These are phyloP conservation scores for Calameuta filiformis DNA, from an alignment of 2,888 invertebrate genomes.

Conservation along the genomic window DNA sequence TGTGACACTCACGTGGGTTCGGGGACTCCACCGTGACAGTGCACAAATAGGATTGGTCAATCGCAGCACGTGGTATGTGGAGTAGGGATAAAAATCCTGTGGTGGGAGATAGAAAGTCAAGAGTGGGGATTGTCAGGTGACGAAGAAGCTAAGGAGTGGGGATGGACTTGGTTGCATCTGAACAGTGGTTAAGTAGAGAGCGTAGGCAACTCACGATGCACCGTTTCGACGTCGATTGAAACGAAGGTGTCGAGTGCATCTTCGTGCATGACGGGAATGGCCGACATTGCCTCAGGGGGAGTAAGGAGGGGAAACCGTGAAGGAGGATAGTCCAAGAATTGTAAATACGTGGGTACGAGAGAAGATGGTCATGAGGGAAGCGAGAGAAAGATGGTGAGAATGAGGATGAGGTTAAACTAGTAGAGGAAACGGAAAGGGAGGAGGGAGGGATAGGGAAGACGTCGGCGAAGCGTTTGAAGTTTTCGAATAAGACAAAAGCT, in stretches of 20 bases:
- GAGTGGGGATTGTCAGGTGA: not conserved
- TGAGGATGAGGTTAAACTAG: not conserved
- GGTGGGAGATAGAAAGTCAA: not conserved
- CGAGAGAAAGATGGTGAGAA: not conserved
- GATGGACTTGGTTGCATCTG: not conserved
- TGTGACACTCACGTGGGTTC: not conserved
- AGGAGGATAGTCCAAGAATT: not conserved
- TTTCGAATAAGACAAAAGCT: conserved; percentile 52
- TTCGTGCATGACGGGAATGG: conserved; percentile 46
- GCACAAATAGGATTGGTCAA: not conserved
- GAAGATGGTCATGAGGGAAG: not conserved
- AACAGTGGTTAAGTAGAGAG: not conserved
- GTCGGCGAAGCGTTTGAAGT: conserved; percentile 36
- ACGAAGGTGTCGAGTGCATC: conserved; percentile 54
- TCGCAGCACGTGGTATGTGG: not conserved
- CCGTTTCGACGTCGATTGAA: conserved; percentile 56
- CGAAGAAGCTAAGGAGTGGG: not conserved
- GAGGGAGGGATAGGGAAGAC: not conserved
- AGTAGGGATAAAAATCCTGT: not conserved
- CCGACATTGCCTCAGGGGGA: conserved; percentile 22
- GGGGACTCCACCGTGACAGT: not conserved
- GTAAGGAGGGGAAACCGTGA: not conserved
- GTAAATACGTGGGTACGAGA: not conserved
- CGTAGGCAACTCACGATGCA: conserved; percentile 52
- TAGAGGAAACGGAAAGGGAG: not conserved